Base-by-base conservation (phyloP, 1,140 invertebrate species). In the Drosophila micromelanica region DNA sequence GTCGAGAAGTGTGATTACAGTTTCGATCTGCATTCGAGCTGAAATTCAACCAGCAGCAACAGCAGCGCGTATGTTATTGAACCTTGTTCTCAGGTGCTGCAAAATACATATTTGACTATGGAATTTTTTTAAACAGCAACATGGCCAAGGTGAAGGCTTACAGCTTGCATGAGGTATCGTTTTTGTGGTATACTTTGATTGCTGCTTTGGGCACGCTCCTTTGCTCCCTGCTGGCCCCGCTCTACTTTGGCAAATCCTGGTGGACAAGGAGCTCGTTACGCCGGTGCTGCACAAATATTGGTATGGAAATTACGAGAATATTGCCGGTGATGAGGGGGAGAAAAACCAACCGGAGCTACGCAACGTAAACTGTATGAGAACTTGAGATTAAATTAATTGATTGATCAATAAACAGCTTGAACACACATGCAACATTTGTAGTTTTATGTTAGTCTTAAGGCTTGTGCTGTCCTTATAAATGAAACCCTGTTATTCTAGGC, bases 141-240 rank as follows among this genome's bases (percentile, higher is more conserved):
- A 20, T 67, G 3, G 6, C 5, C 7, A 48, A 70, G 11, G 54
- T 40, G 1, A 45, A 23, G 0, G 57, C 54, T n/a, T 55, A 43
- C 11, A 65, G 59, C 49, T 20, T 89, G 13, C 84, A 90, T 49
- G 77, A 90, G 46, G 61, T 89, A 9, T 89, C 85, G 3, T 90
- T 93, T 95, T 2, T 95, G 93, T 64, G 95, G 95, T 90, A 86
- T 38, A 78, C 77, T 1, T 7, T 70, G n/a, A 59, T 90, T 9
- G 86, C 85, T 1, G 48, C 78, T 0, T 5, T 76, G 57, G 73
- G 73, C 12, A 90, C 85, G 2, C 30, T 90, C 9, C 20, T 86
- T 0, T 52, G 59, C 2, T 70, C 80, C 6, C 55, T 86, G 4
- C 8, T 90, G 48, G 80, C 85, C 12, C 82, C 78, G 2, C 32